Percentiles rank a stretch among this genome's conserved stretches.
Evolutionary conservation across 1,140 invertebrate genomes (phyloP).

Genomic region (Penaeus chinensis): DNA sequence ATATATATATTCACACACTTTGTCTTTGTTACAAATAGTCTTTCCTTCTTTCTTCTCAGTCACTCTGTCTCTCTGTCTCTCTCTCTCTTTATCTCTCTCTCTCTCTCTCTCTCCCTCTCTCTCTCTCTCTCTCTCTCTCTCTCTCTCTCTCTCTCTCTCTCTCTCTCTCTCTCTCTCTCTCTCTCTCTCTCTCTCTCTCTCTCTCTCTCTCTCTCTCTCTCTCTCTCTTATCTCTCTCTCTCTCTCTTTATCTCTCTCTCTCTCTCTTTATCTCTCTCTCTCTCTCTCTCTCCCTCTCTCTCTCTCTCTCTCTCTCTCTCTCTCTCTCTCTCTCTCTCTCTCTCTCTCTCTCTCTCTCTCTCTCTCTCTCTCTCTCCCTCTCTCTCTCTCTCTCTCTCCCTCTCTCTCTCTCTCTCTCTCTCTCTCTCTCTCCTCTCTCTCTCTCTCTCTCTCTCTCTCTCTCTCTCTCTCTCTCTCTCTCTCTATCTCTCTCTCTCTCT

Average conservation of each 20-base stretch:
- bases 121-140: background rate
- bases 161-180: constrained; percentile 8
- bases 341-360: too few species aligned
- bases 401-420: constrained; percentile 1
- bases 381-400: constrained; percentile 21
- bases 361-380: background rate
- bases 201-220: too few species aligned
- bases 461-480: background rate
- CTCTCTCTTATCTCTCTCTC: background rate
- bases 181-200: too few species aligned
- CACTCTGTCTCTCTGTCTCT: too few species aligned
- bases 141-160: constrained; percentile 25
- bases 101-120: background rate
- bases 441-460: background rate
- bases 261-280: background rate
- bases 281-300: too few species aligned
- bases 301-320: too few species aligned
- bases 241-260: background rate
- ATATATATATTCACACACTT: too few species aligned
- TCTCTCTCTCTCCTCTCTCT: background rate
- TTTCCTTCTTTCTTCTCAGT: too few species aligned
- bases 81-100: too few species aligned
- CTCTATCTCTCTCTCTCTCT: too few species aligned
- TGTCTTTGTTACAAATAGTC: too few species aligned
- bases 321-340: too few species aligned